Percentiles rank a stretch among this genome's conserved stretches.
phyloP scores from a whole-genome alignment of 2,888 invertebrate genomes.

The Oscheius myriophilus region DNA sequence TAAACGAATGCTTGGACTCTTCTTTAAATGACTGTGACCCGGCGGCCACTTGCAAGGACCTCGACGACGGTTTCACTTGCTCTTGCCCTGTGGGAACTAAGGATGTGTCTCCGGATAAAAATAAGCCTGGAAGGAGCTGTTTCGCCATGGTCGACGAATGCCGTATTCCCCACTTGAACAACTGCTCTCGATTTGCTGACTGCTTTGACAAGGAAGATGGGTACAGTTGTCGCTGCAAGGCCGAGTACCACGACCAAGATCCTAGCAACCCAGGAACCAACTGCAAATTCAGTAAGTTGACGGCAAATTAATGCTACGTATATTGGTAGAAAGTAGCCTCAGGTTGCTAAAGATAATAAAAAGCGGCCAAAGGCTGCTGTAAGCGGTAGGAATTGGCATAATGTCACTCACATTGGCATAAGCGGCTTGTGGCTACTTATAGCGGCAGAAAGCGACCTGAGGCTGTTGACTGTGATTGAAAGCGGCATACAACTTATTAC shows the following conservation, averaged over 20 bases:
- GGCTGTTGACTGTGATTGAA: too few relatives aligned
- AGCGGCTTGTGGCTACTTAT: too few relatives aligned
- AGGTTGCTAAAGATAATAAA: too few relatives aligned
- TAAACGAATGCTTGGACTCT: constrained; percentile 63
- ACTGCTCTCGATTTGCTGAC: constrained; percentile 66
- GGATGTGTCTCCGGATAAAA: constrained; percentile 61
- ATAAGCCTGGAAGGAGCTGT: constrained; percentile 59
- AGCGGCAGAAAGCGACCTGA: too few relatives aligned
- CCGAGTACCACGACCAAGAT: constrained; percentile 63
- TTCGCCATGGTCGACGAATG: constrained; percentile 61
- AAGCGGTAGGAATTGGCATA: too few relatives aligned
- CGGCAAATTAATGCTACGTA: background rate
- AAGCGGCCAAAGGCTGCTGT: too few relatives aligned
- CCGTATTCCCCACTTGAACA: constrained; percentile 60
- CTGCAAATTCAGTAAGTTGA: constrained; percentile 61
- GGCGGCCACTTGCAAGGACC: constrained; percentile 53
- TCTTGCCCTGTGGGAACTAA: constrained; percentile 56
- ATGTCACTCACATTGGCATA: too few relatives aligned
- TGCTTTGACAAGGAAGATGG: constrained; percentile 64
- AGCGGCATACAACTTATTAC: too few relatives aligned
- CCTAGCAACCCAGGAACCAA: constrained; percentile 57
- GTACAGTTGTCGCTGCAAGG: constrained; percentile 57
- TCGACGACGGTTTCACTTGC: constrained; percentile 63
- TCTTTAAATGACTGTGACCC: constrained; percentile 62
- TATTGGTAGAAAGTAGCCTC: too few relatives aligned